Conservation (phyloP, 2,888 invertebrate species). For the Diaperis boleti region DNA sequence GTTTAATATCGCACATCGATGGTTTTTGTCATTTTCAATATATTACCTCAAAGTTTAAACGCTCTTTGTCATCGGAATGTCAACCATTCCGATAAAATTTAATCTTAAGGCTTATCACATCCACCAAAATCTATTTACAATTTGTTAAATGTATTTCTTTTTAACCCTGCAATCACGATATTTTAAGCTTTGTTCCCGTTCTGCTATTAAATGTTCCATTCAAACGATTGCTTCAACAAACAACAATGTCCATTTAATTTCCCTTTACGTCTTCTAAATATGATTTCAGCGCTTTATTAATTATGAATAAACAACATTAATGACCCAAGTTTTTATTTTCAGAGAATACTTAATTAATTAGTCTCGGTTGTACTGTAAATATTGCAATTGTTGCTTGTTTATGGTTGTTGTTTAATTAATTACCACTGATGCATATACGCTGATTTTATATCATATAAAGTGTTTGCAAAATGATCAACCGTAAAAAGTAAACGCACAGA, state of each 20-base stretch:
- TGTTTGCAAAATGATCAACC: too few relatives aligned
- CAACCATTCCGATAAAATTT: constrained; percentile 31
- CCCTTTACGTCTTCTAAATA: constrained; percentile 5
- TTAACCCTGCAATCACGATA: background rate
- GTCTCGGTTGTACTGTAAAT: constrained; percentile 12
- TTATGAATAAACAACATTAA: constrained; percentile 31
- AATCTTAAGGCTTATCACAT: too few relatives aligned
- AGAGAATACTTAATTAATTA: constrained; percentile 27
- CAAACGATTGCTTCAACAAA: constrained; percentile 5
- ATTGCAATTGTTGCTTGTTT: background rate
- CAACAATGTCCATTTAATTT: constrained; percentile 6
- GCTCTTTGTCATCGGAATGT: constrained; percentile 26
- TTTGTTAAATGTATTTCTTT: too few relatives aligned
- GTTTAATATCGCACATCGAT: constrained; percentile 41
- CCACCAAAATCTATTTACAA: too few relatives aligned
- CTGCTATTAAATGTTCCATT: constrained; percentile 2
- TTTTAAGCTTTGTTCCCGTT: background rate
- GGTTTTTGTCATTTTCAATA: constrained; percentile 44
- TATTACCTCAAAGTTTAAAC: constrained; percentile 38
- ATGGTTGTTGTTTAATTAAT: too few relatives aligned
- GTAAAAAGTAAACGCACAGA: too few relatives aligned
- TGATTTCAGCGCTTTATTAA: constrained; percentile 30
- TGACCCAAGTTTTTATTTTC: constrained; percentile 17
- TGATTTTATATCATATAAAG: too few relatives aligned
- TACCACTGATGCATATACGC: too few relatives aligned